These are phyloP conservation scores for Nycticorax nycticorax DNA, from an alignment of 2,113 vertebrate species.

Conservation along the genomic window DNA sequence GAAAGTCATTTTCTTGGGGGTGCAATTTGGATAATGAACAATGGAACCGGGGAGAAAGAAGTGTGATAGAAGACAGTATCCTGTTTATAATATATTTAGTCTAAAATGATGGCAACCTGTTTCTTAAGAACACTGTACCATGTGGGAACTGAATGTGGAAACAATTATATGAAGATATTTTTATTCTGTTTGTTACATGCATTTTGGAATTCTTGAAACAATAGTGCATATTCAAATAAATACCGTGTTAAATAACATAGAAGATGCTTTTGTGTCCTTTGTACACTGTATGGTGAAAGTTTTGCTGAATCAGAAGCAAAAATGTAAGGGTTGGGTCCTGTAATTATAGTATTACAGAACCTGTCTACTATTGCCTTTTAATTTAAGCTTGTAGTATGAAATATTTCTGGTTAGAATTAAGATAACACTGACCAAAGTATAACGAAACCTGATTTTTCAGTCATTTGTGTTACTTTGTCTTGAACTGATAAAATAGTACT, in stretches of 20 bases:
- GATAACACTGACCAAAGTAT: not conserved
- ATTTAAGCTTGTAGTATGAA: not conserved
- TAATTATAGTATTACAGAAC: conserved; percentile 24
- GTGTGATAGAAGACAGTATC: not conserved
- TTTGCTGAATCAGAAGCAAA: conserved; percentile 46
- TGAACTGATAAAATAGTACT: too few relatives aligned
- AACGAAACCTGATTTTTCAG: not conserved
- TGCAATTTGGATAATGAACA: not conserved
- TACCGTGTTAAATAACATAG: not conserved
- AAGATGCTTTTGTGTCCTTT: not conserved
- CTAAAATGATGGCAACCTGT: not conserved
- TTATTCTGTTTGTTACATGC: not conserved
- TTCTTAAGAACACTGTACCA: not conserved
- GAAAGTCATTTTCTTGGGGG: not conserved
- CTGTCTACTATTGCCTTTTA: conserved; percentile 14
- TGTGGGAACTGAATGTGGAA: not conserved
- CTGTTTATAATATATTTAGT: not conserved
- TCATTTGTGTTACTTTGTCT: not conserved
- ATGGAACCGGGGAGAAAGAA: not conserved
- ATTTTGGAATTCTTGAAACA: not conserved
- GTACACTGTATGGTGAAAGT: not conserved
- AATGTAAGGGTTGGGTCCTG: conserved; percentile 5
- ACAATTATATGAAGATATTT: not conserved
- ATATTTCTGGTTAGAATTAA: not conserved
- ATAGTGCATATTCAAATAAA: not conserved